These are phyloP conservation scores for Mastacembelus armatus DNA, from an alignment of 2,797 vertebrate species.

Conservation along the genomic window DNA sequence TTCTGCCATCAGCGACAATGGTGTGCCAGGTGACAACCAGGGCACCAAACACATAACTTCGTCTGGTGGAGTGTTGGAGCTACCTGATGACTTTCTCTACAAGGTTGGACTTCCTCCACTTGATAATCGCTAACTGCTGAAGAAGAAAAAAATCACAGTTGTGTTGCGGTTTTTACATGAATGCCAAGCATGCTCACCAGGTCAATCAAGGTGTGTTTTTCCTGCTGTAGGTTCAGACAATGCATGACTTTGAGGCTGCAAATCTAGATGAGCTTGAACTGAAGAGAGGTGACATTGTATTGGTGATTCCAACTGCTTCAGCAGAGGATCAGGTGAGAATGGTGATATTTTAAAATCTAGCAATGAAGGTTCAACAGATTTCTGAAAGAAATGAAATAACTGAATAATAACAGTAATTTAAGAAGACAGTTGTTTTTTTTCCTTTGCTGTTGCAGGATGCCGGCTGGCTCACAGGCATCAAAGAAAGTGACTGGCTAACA, in stretches of 20 bases:
- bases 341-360: not conserved
- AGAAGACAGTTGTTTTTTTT: not conserved
- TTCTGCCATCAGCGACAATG: constrained; percentile 65
- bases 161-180: too few relatives aligned
- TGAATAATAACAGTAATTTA: not conserved
- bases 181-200: not conserved
- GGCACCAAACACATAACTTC: constrained; percentile 66
- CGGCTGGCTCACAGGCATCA: constrained; percentile 95
- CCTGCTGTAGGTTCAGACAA: constrained; percentile 88
- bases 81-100: constrained; percentile 89
- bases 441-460: constrained; percentile 86
- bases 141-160: not conserved
- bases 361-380: not conserved
- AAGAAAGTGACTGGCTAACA: constrained; percentile 91
- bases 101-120: constrained; percentile 83
- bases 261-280: constrained; percentile 95
- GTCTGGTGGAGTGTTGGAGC: constrained; percentile 55
- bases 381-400: not conserved
- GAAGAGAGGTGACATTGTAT: constrained; percentile 90
- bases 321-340: constrained; percentile 91
- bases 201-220: too few relatives aligned
- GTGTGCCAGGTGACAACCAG: constrained; percentile 65
- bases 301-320: constrained; percentile 90
- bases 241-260: constrained; percentile 97
- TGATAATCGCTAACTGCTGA: not conserved